Evolutionary conservation across 1,140 invertebrate species (phyloP).

Genomic region (Danaus plexippus): DNA sequence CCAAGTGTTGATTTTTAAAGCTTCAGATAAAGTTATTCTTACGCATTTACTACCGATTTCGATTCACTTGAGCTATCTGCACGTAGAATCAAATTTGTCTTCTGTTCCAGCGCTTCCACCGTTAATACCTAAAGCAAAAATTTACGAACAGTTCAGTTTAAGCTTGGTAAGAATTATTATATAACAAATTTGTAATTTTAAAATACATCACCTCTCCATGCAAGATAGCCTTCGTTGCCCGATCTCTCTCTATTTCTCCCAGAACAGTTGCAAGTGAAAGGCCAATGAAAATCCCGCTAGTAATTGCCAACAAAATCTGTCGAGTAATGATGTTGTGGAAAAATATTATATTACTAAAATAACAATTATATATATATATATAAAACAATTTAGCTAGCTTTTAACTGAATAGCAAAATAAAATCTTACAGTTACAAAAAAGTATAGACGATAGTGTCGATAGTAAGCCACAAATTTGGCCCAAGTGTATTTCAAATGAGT

Average conservation of each 20-base stretch:
- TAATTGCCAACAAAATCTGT: constrained; percentile 35
- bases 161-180: too few species aligned
- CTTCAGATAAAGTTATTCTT: constrained; percentile 15
- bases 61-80: constrained; percentile 29
- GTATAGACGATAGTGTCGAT: constrained; percentile 25
- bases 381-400: background rate
- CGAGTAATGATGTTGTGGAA: constrained; percentile 2
- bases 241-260: constrained; percentile 25
- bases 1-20: background rate
- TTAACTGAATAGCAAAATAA: background rate
- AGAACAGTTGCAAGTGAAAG: constrained; percentile 32
- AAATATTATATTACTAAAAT: background rate
- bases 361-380: background rate
- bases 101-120: constrained; percentile 34
- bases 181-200: too few species aligned
- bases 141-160: background rate
- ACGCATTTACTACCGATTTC: constrained; percentile 37
- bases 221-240: constrained; percentile 23
- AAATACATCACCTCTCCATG: constrained; percentile 31
- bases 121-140: constrained; percentile 31
- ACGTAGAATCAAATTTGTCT: constrained; percentile 38
- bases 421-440: constrained; percentile 36
- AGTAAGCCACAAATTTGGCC: constrained; percentile 38
- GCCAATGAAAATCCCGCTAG: constrained; percentile 41
- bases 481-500: constrained; percentile 24